Base-by-base conservation (phyloP, 2,888 invertebrate genomes). In the Dyspetes luteomarginatus region DNA sequence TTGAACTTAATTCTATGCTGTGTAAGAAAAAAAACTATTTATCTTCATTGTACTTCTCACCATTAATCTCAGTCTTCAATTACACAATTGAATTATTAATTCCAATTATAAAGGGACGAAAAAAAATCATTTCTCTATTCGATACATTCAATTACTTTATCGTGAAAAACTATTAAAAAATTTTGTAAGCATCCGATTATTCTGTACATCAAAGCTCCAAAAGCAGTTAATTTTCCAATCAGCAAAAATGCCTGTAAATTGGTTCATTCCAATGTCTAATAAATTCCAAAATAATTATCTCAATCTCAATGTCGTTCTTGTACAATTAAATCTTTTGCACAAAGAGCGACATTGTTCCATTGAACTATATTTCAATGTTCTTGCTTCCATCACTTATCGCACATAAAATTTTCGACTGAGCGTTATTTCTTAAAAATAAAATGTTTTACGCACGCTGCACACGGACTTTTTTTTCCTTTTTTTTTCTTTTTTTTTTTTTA, bases 401-500 rank as follows among this genome's bases (percentile, higher is more conserved):
- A 72, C 77, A 68, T 24, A 7, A 45, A 28, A 41, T 41, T 45
- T 64, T 50, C 76, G 43, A 56, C 68, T 30, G 15, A 56, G 22
- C 26, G 26, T 19, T 48, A 36, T 12, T n/a, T 48, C 5, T 74
- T 36, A 52, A 58, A 69, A 15, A 5, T n/a, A 65, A 41, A 67
- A 72, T 72, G 69, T 55, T 84, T 79, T 87, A 84, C 87, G 88
- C 88, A 91, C 86, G 91, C 91, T 89, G 90, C 91, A 86, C 91
- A 87, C 86, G 91, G 90, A 91, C 87, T 85, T 67, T 68, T n/a
- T n/a, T n/a, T n/a, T n/a, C n/a, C n/a, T n/a, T 60, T 56, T 60
- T 56, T 64, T 52, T 73, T 17, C 26, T 15, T 17, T 5, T 48
- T 45, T 45, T 2, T 15, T 17, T 17, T 15, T 15, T 56, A 67